Conservation (phyloP, 2,113 vertebrate species). For the Brachyistius frenatus region DNA sequence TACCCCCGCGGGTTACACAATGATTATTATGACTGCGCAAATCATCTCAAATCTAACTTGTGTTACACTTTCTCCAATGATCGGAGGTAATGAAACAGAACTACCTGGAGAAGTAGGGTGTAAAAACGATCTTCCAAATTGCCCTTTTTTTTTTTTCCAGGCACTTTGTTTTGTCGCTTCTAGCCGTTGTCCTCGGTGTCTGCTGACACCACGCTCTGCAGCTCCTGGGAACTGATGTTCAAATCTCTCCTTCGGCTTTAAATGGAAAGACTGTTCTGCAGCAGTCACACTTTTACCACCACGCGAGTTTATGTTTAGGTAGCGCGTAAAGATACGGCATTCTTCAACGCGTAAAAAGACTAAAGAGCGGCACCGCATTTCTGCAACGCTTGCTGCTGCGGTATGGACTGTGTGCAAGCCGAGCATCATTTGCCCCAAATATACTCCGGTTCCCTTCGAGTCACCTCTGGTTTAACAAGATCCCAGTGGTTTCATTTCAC, state of each 20-base stretch:
- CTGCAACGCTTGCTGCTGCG: constrained; percentile 37
- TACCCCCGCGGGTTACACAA: constrained; percentile 12
- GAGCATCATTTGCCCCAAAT: constrained; percentile 29
- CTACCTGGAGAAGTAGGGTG: constrained; percentile 5
- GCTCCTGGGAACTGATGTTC: constrained; percentile 18
- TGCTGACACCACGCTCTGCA: constrained; percentile 14
- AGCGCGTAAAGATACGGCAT: constrained; percentile 1
- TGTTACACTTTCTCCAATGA: constrained; percentile 36
- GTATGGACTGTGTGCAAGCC: constrained; percentile 48
- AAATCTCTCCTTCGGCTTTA: constrained; percentile 24
- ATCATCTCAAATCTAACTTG: constrained; percentile 41
- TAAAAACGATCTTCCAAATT: constrained; percentile 11
- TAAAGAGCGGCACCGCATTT: constrained; percentile 27
- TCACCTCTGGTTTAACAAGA: constrained; percentile 52
- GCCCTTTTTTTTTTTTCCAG: constrained; percentile 22
- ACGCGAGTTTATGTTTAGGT: constrained; percentile 5
- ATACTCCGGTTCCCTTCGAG: constrained; percentile 22
- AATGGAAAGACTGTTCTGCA: constrained; percentile 4
- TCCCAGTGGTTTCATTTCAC: constrained; percentile 54
- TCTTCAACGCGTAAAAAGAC: not conserved
- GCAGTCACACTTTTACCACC: not conserved
- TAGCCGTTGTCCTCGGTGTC: constrained; percentile 6
- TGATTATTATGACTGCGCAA: constrained; percentile 47
- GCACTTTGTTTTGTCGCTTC: not conserved
- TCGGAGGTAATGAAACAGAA: constrained; percentile 57